Percentiles rank a stretch among this genome's conserved stretches.
phyloP scores from a whole-genome alignment of 2,888 invertebrate genomes.

The Carpatolechia fugitivella region DNA sequence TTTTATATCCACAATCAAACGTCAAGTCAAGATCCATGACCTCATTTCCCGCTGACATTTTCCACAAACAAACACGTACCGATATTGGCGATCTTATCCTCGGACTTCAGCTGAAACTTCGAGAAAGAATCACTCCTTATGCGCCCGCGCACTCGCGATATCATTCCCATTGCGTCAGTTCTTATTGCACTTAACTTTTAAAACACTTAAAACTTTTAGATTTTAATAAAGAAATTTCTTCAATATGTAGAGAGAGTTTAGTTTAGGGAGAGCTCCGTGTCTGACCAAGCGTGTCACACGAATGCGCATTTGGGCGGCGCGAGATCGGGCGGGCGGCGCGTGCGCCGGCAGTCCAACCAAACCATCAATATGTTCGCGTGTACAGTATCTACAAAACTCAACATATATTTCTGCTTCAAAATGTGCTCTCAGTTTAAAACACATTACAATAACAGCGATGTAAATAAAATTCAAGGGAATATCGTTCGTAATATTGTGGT shows the following conservation, averaged over 20 bases:
- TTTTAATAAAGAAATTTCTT: not conserved
- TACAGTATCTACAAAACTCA: not conserved
- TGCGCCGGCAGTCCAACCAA: slow-evolving; percentile 32
- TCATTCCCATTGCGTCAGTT: slow-evolving; percentile 81
- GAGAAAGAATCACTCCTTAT: slow-evolving; percentile 82
- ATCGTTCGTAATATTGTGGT: too few species aligned
- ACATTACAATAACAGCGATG: not conserved
- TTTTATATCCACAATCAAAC: not conserved
- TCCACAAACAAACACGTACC: slow-evolving; percentile 53
- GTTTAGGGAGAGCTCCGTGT: slow-evolving; percentile 37
- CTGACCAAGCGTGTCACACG: slow-evolving; percentile 49
- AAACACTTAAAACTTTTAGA: not conserved
- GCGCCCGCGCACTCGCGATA: slow-evolving; percentile 83
- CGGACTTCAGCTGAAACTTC: slow-evolving; percentile 80
- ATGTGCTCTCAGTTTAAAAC: too few species aligned
- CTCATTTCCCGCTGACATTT: not conserved
- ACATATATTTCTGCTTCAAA: not conserved
- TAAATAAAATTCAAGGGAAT: not conserved
- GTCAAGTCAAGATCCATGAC: slow-evolving; percentile 6
- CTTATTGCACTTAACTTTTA: not conserved
- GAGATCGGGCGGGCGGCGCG: slow-evolving; percentile 51
- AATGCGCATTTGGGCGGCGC: slow-evolving; percentile 59
- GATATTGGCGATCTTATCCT: slow-evolving; percentile 85
- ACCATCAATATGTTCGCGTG: not conserved
- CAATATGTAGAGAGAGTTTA: not conserved